Evolutionary conservation across 2,797 vertebrate genomes (phyloP).

Genomic region (Ptychadena robeensis): DNA sequence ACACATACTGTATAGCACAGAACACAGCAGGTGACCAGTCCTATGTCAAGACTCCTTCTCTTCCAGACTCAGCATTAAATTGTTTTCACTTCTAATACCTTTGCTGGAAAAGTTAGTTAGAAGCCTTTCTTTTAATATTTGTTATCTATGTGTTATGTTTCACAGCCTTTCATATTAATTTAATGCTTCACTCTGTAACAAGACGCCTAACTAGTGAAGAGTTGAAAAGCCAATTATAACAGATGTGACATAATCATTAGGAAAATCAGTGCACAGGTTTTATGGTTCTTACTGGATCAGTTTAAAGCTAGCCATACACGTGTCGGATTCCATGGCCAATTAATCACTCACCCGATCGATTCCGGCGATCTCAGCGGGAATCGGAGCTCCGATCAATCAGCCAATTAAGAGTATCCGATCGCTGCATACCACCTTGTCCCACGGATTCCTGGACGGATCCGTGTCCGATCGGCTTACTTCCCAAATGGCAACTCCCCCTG

Average conservation of each 20-base stretch:
- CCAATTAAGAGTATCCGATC: too few relatives aligned
- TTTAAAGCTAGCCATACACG: too few relatives aligned
- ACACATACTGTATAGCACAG: constrained; percentile 25
- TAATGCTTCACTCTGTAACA: constrained; percentile 4
- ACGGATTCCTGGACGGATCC: too few relatives aligned
- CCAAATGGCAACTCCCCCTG: too few relatives aligned
- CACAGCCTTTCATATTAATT: constrained; percentile 27
- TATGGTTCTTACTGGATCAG: constrained; percentile 18
- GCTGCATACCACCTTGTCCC: too few relatives aligned
- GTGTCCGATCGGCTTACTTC: too few relatives aligned
- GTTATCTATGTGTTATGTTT: constrained; percentile 5
- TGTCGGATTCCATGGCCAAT: too few relatives aligned
- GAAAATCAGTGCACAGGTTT: constrained; percentile 29
- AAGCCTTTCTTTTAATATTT: neutral
- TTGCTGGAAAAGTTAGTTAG: neutral
- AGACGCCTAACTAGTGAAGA: constrained; percentile 23
- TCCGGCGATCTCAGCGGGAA: too few relatives aligned
- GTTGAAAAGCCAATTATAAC: constrained; percentile 45
- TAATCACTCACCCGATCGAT: too few relatives aligned
- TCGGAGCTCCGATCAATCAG: too few relatives aligned
- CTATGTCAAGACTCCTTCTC: constrained; percentile 8
- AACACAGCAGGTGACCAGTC: neutral
- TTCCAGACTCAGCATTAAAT: constrained; percentile 1
- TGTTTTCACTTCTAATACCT: constrained; percentile 5
- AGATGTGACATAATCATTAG: constrained; percentile 30